Conservation (phyloP, 2,113 vertebrate genomes). For the cat (Felis catus) region DNA sequence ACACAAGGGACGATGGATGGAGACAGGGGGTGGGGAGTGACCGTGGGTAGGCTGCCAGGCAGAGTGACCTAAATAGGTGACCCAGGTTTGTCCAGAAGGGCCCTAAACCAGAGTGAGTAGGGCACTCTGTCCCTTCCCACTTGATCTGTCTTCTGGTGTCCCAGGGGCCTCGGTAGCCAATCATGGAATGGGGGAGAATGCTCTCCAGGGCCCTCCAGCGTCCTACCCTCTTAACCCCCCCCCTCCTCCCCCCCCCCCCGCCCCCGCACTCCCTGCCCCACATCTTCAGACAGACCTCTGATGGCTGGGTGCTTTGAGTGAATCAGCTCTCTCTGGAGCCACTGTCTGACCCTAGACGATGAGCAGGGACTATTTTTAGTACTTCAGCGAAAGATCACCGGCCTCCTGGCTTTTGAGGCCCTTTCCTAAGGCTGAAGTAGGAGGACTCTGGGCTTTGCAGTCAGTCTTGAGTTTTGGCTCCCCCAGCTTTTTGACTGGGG, state of each 20-base stretch:
- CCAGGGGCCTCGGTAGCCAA: neutral
- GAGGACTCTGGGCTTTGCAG: neutral
- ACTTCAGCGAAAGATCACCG: neutral
- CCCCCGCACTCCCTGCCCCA: neutral
- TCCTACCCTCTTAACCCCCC: too few relatives aligned
- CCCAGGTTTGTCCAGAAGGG: neutral
- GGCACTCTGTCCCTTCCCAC: neutral
- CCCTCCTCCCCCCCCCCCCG: rapidly evolving
- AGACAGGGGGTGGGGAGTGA: neutral
- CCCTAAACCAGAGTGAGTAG: neutral
- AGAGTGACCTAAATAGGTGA: neutral
- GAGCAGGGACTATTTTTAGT: rapidly evolving
- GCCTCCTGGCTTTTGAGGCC: too few relatives aligned
- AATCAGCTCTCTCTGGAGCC: neutral
- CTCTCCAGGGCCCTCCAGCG: too few relatives aligned
- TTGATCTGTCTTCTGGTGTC: neutral
- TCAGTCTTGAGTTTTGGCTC: neutral
- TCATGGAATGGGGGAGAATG: neutral
- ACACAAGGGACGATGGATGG: too few relatives aligned
- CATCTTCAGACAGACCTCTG: neutral
- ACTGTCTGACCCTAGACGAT: neutral
- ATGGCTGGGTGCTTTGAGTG: neutral
- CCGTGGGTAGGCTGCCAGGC: neutral
- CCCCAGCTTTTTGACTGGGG: too few relatives aligned
- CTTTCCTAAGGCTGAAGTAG: neutral